Base-by-base conservation (phyloP, 2,888 invertebrate genomes). In the Lasiommata megera region DNA sequence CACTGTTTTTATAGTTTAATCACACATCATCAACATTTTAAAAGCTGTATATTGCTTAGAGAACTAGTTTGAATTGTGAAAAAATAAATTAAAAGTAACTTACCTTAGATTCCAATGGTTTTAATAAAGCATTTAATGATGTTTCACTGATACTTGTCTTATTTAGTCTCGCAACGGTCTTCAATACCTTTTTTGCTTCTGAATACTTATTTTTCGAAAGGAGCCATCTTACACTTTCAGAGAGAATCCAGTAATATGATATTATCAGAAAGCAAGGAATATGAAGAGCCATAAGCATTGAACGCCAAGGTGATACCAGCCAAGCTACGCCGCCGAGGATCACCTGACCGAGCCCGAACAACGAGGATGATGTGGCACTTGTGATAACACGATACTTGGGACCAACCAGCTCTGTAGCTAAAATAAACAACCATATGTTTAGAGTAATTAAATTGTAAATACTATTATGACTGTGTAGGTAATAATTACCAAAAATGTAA, bases 201-300 rank as follows among this genome's bases (percentile, higher is more conserved):
- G 92, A 89, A 58, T 89, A 91, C 67, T 92, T 92, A 18, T 93
- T 92, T 66, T 94, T 93, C 2, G 94, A 93, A 9, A 95, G 77
- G 17, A 96, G 88, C 96, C 96, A 96, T 64, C 96, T 90, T 18
- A 95, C 90, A 38, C 95, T 95, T 82, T 95, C 95, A 0, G 76
- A 68, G 9, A 85, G 64, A 11, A 94, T 66, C 93, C 94, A 94
- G 66, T 93, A 92, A 72, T 95, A 94, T 5, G 88, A 72, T 47
- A 96, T 72, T 58, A 95, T 88, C 0, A 95, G 73, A 51, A 95
- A 80, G 28, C 93, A 93, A 0, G 96, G 96, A 0, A 92, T 86
- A 71, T 95, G 95, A 18, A 95, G 79, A 1, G 93, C 83, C 64
- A 94, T 85, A 48, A 58, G 11, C 61, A 94, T 80, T 62, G 88